Percentiles rank a stretch among this genome's conserved stretches.
phyloP scores from a whole-genome alignment of 2,888 invertebrate genomes.

The Hydraecia micacea region DNA sequence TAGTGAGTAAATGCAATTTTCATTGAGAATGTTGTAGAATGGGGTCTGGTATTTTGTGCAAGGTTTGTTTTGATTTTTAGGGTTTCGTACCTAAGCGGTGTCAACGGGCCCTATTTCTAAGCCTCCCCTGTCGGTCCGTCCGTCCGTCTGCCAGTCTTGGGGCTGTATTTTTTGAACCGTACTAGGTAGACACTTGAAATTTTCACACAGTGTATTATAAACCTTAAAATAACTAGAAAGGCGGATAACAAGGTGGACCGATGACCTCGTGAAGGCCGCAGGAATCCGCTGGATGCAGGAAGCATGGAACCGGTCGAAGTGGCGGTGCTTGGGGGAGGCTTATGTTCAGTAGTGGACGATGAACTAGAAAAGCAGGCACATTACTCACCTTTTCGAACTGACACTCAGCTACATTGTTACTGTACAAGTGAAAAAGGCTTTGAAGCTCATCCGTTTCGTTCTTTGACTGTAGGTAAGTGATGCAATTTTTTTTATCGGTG shows the following conservation, averaged over 20 bases:
- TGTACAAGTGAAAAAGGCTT: background rate
- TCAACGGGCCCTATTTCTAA: background rate
- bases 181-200: background rate
- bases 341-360: background rate
- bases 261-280: background rate
- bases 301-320: no score
- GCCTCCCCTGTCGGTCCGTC: background rate
- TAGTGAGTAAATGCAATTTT: constrained; percentile 64
- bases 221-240: background rate
- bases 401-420: background rate
- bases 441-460: background rate
- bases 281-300: background rate
- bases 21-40: constrained; percentile 47
- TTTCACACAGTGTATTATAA: no score
- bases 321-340: background rate
- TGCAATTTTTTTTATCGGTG: background rate
- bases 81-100: background rate
- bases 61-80: background rate
- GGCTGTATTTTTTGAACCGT: background rate
- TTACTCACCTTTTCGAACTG: background rate
- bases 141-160: no score
- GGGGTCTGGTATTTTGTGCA: constrained; percentile 5
- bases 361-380: background rate
- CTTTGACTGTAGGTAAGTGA: background rate
- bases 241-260: background rate